These are phyloP conservation scores for Oceanodroma leucorhoa DNA, from an alignment of 2,797 vertebrate genomes.

Conservation along the genomic window DNA sequence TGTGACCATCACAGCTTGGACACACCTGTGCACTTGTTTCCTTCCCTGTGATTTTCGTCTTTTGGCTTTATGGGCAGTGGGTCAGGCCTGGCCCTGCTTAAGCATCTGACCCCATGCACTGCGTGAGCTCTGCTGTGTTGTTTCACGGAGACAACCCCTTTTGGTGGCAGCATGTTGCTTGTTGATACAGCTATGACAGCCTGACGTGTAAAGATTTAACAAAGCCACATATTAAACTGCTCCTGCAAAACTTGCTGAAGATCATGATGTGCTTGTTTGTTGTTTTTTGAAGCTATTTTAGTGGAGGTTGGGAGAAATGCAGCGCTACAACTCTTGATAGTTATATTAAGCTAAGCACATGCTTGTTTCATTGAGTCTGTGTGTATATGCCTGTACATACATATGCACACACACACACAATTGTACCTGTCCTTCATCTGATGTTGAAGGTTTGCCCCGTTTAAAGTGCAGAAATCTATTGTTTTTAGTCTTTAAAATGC, in stretches of 20 bases:
- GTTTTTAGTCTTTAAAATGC: background rate
- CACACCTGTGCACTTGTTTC: background rate
- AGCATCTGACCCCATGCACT: background rate
- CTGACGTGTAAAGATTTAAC: background rate
- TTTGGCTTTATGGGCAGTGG: background rate
- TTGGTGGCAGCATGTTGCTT: background rate
- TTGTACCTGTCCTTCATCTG: background rate
- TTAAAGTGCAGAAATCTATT: background rate
- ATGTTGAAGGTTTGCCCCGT: background rate
- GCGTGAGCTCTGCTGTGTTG: background rate
- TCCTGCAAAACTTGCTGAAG: background rate
- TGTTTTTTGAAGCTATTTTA: background rate
- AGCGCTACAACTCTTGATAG: background rate
- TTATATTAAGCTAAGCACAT: background rate
- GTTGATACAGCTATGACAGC: background rate
- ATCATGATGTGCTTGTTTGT: background rate
- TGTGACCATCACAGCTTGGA: background rate
- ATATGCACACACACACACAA: accelerated
- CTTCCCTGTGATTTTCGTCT: background rate
- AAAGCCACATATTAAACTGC: background rate
- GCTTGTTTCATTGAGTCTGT: background rate
- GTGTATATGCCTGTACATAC: background rate
- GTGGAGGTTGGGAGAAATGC: background rate
- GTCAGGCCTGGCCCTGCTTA: slow-evolving; percentile 3
- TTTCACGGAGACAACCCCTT: background rate